A percentile compares a stretch with the other conserved stretches of the same genome.
These are phyloP conservation scores for Drosophila ananassae DNA, from an alignment of 1,140 invertebrate genomes.

Conservation along the genomic window DNA sequence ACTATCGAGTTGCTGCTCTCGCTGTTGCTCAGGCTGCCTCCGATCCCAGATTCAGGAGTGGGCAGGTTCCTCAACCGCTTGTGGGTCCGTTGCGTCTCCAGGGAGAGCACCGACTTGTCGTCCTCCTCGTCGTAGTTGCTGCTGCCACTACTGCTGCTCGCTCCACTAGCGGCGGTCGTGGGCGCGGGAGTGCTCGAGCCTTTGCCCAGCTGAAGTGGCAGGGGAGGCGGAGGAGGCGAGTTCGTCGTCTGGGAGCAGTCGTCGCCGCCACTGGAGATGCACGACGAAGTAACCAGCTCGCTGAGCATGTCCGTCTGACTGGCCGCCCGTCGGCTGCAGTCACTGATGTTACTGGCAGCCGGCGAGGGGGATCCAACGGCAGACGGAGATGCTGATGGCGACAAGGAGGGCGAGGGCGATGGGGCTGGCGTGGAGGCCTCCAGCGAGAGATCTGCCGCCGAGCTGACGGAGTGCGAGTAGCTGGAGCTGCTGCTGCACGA, in stretches of 20 bases:
- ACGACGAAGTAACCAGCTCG: constrained; percentile 76
- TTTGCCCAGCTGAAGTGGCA: constrained; percentile 4
- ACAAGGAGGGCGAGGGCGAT: constrained; percentile 21
- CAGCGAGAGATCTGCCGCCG: constrained; percentile 75
- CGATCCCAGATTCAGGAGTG: constrained; percentile 78
- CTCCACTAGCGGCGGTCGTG: neutral
- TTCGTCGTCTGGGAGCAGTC: constrained; percentile 60
- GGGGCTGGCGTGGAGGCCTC: constrained; percentile 73
- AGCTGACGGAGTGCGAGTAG: constrained; percentile 72
- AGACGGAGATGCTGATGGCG: constrained; percentile 52
- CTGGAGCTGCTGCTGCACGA: constrained; percentile 67
- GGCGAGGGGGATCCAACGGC: constrained; percentile 41
- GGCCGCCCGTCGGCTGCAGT: constrained; percentile 42
- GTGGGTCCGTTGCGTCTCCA: constrained; percentile 62
- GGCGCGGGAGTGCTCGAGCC: neutral
- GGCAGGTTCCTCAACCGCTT: constrained; percentile 64
- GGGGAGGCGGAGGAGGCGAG: constrained; percentile 21
- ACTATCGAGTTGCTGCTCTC: constrained; percentile 75
- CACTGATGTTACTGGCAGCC: constrained; percentile 37
- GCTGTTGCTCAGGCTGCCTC: constrained; percentile 78
- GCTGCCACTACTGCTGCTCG: constrained; percentile 44
- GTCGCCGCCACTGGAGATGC: constrained; percentile 68
- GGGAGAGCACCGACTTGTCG: constrained; percentile 66
- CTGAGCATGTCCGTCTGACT: constrained; percentile 75
- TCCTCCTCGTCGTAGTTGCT: constrained; percentile 70